Evolutionary conservation across 2,113 vertebrate species (phyloP).

Genomic region (Mobula hypostoma): DNA sequence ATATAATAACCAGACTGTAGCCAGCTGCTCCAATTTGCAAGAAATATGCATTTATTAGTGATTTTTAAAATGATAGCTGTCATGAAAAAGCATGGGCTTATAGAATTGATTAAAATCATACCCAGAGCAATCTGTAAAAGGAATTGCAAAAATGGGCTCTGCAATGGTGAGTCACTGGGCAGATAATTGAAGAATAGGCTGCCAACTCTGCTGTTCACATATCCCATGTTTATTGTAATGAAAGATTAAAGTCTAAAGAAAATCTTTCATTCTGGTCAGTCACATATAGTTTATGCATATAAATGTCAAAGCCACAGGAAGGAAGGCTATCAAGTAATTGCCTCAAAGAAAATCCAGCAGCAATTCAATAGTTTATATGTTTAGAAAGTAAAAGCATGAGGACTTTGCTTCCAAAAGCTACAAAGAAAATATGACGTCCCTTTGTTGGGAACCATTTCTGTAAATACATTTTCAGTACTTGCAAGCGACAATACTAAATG

Average conservation of each 20-base stretch:
- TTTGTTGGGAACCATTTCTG: neutral
- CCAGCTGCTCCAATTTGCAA: conserved; percentile 28
- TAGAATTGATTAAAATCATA: conserved; percentile 15
- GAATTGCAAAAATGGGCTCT: neutral
- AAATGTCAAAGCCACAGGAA: conserved; percentile 2
- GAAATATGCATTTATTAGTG: conserved; percentile 27
- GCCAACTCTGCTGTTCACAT: neutral
- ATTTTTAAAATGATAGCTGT: conserved; percentile 15
- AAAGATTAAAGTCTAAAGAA: conserved; percentile 4
- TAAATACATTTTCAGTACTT: neutral
- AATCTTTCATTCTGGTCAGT: neutral
- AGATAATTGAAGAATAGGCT: conserved; percentile 17
- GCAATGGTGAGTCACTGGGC: neutral
- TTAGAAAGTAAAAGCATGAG: neutral
- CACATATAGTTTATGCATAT: neutral
- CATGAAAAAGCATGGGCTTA: neutral
- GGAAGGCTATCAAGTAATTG: neutral
- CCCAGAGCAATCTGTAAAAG: conserved; percentile 9
- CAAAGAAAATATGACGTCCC: neutral
- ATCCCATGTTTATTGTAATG: neutral
- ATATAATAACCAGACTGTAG: neutral
- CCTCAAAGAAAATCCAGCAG: neutral
- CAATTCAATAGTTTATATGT: neutral
- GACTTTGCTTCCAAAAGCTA: neutral
- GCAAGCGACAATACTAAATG: neutral